phyloP scores from a whole-genome alignment of 2,888 invertebrate genomes.

The Nudaria mundana region DNA sequence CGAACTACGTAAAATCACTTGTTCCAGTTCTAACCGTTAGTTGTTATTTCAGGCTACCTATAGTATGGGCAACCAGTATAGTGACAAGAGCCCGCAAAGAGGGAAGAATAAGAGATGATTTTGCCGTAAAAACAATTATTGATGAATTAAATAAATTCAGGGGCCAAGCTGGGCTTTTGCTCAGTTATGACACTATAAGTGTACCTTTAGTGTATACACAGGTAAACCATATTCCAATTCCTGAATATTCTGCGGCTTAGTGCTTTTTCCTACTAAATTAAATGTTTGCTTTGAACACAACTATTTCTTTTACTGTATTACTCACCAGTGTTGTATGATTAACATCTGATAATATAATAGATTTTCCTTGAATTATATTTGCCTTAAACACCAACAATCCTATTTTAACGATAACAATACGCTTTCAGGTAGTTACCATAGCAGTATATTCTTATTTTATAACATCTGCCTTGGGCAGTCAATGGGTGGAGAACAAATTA shows the following conservation, averaged over 20 bases:
- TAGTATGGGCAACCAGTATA: conserved; percentile 95
- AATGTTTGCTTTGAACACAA: neutral
- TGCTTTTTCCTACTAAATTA: neutral
- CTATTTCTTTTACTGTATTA: too few relatives aligned
- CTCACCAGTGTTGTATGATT: too few relatives aligned
- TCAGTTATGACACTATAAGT: conserved; percentile 90
- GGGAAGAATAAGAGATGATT: conserved; percentile 93
- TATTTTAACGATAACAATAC: neutral
- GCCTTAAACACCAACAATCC: too few relatives aligned
- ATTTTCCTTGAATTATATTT: too few relatives aligned
- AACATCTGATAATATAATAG: too few relatives aligned
- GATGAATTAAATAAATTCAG: conserved; percentile 93
- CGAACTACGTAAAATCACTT: too few relatives aligned
- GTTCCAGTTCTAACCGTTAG: too few relatives aligned
- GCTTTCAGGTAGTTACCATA: conserved; percentile 89
- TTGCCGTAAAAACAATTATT: conserved; percentile 94
- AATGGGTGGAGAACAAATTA: conserved; percentile 87
- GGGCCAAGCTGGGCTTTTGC: conserved; percentile 87
- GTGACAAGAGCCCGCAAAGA: conserved; percentile 94
- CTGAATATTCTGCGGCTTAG: neutral
- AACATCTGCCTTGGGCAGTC: conserved; percentile 93
- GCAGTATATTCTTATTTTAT: conserved; percentile 96
- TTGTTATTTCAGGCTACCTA: conserved; percentile 84
- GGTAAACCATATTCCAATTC: conserved; percentile 51
- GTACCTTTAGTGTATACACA: conserved; percentile 92